These are phyloP conservation scores for Etheostoma nigrum DNA, from an alignment of 2,797 vertebrate genomes.

Conservation along the genomic window DNA sequence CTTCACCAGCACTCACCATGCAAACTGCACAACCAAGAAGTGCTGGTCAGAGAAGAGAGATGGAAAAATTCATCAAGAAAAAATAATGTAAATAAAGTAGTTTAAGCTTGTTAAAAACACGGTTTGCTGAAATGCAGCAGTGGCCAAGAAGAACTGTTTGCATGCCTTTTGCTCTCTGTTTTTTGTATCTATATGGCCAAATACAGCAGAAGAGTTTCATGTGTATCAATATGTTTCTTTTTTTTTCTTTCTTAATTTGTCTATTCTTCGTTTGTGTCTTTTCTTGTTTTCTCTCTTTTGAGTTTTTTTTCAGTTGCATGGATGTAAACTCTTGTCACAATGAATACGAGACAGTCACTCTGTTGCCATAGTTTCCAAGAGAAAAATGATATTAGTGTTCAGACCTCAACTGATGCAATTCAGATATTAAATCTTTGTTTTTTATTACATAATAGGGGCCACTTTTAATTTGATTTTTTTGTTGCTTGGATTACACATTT, in stretches of 20 bases:
- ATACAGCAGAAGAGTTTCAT: conserved; percentile 20
- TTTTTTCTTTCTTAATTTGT: conserved; percentile 9
- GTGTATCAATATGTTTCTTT: conserved; percentile 15
- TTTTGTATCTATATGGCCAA: conserved; percentile 4
- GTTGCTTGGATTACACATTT: conserved; percentile 29
- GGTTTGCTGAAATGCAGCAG: neutral
- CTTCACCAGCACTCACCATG: conserved; percentile 34
- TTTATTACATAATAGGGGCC: conserved; percentile 7
- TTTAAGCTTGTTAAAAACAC: conserved; percentile 38
- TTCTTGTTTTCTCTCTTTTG: conserved; percentile 14
- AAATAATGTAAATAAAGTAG: conserved; percentile 43
- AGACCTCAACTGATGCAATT: conserved; percentile 58
- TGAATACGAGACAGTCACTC: conserved; percentile 52
- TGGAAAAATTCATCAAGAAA: conserved; percentile 40
- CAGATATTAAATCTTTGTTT: conserved; percentile 23
- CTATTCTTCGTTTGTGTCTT: conserved; percentile 33
- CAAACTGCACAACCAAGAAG: conserved; percentile 22
- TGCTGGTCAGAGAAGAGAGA: conserved; percentile 45
- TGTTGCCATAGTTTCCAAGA: conserved; percentile 35
- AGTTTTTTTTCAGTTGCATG: conserved; percentile 14
- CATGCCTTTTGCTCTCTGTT: neutral
- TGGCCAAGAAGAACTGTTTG: conserved; percentile 11
- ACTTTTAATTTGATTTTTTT: conserved; percentile 9
- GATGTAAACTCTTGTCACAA: conserved; percentile 46
- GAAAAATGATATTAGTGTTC: conserved; percentile 53